Conservation (phyloP, 2,888 invertebrate genomes). For the Lycaena phlaeas region DNA sequence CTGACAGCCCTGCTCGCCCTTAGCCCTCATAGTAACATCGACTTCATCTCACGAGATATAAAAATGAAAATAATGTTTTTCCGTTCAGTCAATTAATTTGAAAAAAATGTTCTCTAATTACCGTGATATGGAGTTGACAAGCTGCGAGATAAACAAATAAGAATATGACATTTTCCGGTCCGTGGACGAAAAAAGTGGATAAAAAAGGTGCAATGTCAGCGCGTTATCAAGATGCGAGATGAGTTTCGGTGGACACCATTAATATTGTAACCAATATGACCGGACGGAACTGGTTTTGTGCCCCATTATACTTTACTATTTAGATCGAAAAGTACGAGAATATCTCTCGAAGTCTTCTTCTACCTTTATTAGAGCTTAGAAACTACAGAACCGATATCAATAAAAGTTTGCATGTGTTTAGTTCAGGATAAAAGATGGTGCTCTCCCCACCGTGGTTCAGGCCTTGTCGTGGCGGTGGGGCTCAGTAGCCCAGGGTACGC, state of each 20-base stretch:
- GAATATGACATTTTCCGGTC: conserved; percentile 55
- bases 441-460: no score
- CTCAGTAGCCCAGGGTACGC: no score
- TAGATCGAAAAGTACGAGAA: no score
- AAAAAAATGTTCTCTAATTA: conserved; percentile 58
- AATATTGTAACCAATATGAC: conserved; percentile 3
- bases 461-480: no score
- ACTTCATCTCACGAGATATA: conserved; percentile 6
- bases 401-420: no score
- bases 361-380: no score
- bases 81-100: conserved; percentile 54
- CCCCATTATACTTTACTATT: no score
- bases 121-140: conserved; percentile 57
- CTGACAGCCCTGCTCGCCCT: conserved; percentile 29
- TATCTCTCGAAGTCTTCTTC: no score
- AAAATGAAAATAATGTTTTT: neutral
- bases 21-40: conserved; percentile 11
- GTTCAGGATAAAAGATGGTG: no score
- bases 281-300: no score
- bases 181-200: conserved; percentile 25
- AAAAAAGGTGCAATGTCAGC: conserved; percentile 18
- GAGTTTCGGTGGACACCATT: conserved; percentile 3
- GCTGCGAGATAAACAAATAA: conserved; percentile 62
- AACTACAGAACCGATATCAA: no score
- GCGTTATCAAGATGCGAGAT: conserved; percentile 9